phyloP scores from a whole-genome alignment of 2,113 vertebrate species.

The Paedocypris sp. region DNA sequence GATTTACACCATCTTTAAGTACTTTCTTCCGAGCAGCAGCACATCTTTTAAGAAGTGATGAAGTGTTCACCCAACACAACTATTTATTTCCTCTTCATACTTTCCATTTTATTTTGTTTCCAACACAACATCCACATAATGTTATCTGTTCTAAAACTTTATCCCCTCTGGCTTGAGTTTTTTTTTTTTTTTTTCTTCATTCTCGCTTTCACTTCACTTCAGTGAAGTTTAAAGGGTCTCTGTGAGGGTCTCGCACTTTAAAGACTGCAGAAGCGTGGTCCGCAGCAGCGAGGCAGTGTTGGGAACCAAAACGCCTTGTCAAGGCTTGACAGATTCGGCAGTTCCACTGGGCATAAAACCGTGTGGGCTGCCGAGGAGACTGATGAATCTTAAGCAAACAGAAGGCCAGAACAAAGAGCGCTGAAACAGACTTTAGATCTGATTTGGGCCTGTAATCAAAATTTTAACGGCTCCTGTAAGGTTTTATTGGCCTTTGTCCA shows the following conservation, averaged over 20 bases:
- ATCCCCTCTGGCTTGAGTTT: background rate
- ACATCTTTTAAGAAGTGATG: no score
- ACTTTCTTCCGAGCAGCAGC: no score
- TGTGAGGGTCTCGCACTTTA: no score
- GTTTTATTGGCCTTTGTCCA: slow-evolving; percentile 16
- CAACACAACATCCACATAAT: no score
- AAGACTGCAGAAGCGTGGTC: slow-evolving; percentile 23
- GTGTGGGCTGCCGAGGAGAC: slow-evolving; percentile 20
- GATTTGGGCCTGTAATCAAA: slow-evolving; percentile 35
- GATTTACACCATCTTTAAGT: no score
- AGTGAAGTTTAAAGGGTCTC: slow-evolving; percentile 1
- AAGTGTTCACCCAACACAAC: no score
- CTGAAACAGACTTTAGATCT: slow-evolving; percentile 23
- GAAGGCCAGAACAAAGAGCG: slow-evolving; percentile 22
- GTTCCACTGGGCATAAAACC: slow-evolving; percentile 33
- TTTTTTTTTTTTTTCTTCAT: background rate
- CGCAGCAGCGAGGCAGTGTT: slow-evolving; percentile 21
- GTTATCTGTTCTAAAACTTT: background rate
- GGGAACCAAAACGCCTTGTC: slow-evolving; percentile 26
- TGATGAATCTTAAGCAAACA: slow-evolving; percentile 26
- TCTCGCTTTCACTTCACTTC: background rate
- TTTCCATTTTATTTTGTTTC: no score
- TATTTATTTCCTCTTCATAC: no score
- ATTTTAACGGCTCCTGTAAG: slow-evolving; percentile 23
- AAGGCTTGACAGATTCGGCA: slow-evolving; percentile 32